Percentiles rank a stretch among this genome's conserved stretches.
These are phyloP conservation scores for Chesias legatella DNA, from an alignment of 2,888 invertebrate genomes.

Conservation along the genomic window DNA sequence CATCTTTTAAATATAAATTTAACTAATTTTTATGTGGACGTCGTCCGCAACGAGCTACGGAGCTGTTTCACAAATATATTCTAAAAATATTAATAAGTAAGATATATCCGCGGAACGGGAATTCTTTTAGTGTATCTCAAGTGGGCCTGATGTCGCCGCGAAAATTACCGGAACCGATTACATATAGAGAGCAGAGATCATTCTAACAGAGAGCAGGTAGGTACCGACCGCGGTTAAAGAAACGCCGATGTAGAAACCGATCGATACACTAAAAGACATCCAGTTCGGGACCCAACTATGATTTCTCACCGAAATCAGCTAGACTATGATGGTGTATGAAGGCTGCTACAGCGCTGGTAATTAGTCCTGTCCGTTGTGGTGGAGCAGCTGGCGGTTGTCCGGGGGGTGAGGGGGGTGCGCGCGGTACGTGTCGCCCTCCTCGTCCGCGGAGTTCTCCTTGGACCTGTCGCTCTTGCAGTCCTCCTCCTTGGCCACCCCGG, in stretches of 20 bases:
- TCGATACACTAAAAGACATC: constrained; percentile 47
- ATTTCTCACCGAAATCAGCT: constrained; percentile 15
- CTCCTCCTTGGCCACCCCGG: constrained; percentile 78
- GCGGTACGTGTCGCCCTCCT: constrained; percentile 74
- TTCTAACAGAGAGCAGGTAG: constrained; percentile 28
- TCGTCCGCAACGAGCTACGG: constrained; percentile 47
- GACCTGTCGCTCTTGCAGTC: constrained; percentile 84
- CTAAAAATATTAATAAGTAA: constrained; percentile 40
- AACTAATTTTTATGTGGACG: constrained; percentile 68
- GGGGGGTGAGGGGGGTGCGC: constrained; percentile 79
- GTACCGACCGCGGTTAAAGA: constrained; percentile 24
- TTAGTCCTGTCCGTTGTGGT: constrained; percentile 91
- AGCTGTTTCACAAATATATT: constrained; percentile 45
- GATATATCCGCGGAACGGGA: constrained; percentile 46
- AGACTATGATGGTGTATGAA: constrained; percentile 20
- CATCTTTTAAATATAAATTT: constrained; percentile 76
- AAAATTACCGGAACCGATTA: constrained; percentile 22
- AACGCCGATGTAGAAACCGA: constrained; percentile 20
- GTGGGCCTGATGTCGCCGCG: constrained; percentile 24
- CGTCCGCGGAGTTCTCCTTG: constrained; percentile 82
- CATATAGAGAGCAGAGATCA: constrained; percentile 25
- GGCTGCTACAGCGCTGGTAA: constrained; percentile 36
- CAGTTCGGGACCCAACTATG: constrained; percentile 41
- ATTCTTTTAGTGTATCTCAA: constrained; percentile 48
- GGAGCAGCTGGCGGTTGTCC: constrained; percentile 84